A percentile compares a stretch with the other conserved stretches of the same genome.
Conservation (phyloP, 2,113 vertebrate species). For the Otus sunia region DNA sequence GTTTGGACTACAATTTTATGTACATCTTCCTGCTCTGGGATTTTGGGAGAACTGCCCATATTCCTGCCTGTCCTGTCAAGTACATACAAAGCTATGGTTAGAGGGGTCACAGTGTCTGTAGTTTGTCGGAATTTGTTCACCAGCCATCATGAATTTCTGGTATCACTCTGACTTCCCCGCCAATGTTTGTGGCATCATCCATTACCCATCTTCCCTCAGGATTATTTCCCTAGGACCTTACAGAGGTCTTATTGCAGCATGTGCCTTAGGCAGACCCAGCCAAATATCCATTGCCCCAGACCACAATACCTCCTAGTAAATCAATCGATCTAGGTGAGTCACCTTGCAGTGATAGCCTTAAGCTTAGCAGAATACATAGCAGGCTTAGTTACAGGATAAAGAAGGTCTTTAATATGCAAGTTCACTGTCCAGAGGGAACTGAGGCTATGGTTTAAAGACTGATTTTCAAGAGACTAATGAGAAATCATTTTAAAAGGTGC, state of each 20-base stretch:
- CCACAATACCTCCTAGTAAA: background rate
- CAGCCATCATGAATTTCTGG: background rate
- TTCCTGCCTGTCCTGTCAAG: background rate
- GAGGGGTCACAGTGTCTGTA: background rate
- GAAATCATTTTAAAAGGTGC: constrained; percentile 4
- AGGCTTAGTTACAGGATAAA: background rate
- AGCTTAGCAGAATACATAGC: background rate
- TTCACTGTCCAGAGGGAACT: constrained; percentile 5
- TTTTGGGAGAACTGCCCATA: background rate
- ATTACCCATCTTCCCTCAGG: background rate
- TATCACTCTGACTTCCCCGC: background rate
- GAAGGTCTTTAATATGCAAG: constrained; percentile 12
- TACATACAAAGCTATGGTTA: background rate
- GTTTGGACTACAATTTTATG: background rate
- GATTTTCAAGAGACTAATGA: constrained; percentile 27
- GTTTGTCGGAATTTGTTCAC: background rate
- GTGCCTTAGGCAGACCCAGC: background rate
- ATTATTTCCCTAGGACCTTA: background rate
- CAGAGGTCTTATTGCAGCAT: background rate
- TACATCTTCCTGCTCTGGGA: background rate
- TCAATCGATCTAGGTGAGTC: background rate
- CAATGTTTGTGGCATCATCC: background rate
- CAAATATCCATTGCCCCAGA: background rate
- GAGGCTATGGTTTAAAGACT: background rate
- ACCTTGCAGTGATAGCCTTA: background rate